These are phyloP conservation scores for Falco berigora DNA, from an alignment of 2,797 vertebrate species.

Conservation along the genomic window DNA sequence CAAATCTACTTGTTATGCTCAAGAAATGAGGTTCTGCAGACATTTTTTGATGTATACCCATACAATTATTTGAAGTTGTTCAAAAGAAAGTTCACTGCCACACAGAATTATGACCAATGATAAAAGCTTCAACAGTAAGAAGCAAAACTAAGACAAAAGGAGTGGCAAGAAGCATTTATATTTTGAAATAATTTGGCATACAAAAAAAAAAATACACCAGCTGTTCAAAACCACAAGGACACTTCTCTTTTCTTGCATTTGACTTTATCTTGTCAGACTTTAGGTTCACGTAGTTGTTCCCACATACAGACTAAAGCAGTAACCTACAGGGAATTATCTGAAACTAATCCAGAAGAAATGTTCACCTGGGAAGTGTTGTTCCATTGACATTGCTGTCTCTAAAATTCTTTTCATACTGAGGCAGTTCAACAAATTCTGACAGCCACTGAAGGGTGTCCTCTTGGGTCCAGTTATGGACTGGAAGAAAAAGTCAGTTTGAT, in stretches of 20 bases:
- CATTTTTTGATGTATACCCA: neutral
- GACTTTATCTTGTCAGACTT: neutral
- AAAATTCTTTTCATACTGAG: constrained; percentile 86
- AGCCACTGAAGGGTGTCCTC: constrained; percentile 88
- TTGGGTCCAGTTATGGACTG: constrained; percentile 92
- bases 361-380: constrained; percentile 86
- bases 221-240: neutral
- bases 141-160: neutral
- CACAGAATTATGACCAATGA: neutral
- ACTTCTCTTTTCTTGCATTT: neutral
- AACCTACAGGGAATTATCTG: neutral
- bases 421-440: constrained; percentile 83
- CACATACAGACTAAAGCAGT: neutral
- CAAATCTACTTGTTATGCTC: neutral
- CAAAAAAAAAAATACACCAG: neutral
- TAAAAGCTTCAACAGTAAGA: neutral
- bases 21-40: neutral
- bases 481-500: constrained; percentile 6
- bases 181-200: neutral
- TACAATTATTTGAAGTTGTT: neutral
- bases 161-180: neutral
- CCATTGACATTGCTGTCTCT: constrained; percentile 85
- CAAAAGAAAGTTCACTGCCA: neutral
- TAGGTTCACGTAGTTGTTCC: neutral
- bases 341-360: neutral